Evolutionary conservation across 1,140 invertebrate genomes (phyloP).

Genomic region (Philotrypesis tridentata): DNA sequence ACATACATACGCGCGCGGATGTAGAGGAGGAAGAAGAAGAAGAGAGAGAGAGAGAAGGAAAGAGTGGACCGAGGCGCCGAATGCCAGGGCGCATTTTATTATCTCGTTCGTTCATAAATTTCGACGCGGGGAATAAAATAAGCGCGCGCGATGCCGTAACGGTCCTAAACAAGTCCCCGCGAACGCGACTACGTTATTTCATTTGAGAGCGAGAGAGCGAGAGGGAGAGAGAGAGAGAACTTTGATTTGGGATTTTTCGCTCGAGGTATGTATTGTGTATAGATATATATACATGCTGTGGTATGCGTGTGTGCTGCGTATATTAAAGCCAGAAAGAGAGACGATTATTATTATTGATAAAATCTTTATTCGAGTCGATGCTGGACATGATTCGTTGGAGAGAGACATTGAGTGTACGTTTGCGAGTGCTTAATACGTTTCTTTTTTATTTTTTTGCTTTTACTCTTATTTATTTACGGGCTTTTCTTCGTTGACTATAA

Average conservation of each 20-base stretch:
- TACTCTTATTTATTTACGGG: not conserved
- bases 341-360: conserved; percentile 48
- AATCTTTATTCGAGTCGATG: conserved; percentile 50
- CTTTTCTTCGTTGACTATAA: not conserved
- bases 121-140: conserved; percentile 66
- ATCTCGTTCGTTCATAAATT: conserved; percentile 70
- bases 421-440: not conserved
- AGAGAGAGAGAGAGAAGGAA: conserved; percentile 13
- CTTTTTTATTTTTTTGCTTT: not conserved
- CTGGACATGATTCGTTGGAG: conserved; percentile 5
- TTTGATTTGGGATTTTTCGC: not conserved
- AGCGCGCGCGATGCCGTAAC: conserved; percentile 51
- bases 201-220: conserved; percentile 1
- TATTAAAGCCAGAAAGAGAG: conserved; percentile 17
- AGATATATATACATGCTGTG: not conserved
- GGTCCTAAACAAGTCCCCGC: conserved; percentile 52
- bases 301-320: not conserved
- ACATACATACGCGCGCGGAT: not conserved
- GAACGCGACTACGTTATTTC: conserved; percentile 22
- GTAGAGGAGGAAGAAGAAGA: not conserved
- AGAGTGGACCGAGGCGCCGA: conserved; percentile 45
- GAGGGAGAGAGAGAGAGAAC: not conserved
- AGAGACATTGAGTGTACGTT: conserved; percentile 14
- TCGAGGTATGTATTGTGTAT: no score
- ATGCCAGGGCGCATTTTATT: conserved; percentile 63